Evolutionary conservation across 2,888 invertebrate species (phyloP), one percentile per base, ranked within the genome.

Genomic region (Drosophila conformis): DNA sequence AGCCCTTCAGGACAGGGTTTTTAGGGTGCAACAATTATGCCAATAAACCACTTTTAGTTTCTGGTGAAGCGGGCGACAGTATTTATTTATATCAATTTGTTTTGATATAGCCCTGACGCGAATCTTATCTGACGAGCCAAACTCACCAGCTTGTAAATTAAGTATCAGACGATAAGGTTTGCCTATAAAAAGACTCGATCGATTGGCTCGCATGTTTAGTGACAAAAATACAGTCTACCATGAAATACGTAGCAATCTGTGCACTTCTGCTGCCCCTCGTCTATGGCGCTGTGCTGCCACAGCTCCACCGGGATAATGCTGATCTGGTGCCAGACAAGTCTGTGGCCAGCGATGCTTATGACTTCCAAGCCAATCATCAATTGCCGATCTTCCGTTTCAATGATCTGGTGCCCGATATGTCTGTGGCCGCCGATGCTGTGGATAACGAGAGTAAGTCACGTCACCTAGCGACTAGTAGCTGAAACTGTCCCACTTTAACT

Each of bases 251-350:
- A 4, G 75, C 90, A 42, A 57, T 85, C 36, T 87, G 79, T 52
- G 80, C 82, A 7, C 70, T 85, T 27, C 73, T 85, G 25, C 60
- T 85, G 46, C 87, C 85, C 54, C 79, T 89, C 27, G 89, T 90
- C 75, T 85, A 74, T 57, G 83, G 86, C 36, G 81, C 83, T 18
- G 65, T 54, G 7, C 35, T 70, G 31, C 83, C 75, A 25, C 66
- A 48, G 51, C 27, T 51, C 1, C 36, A 53, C 42, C n/a, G 31
- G 25, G 61, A 59, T 8, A 49, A 60, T 36, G 31, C 59, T 8
- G 69, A 78, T 53, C 48, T 78, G 36, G 66, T 78, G 52, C 80
- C 82, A 10, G 79, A 80, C 11, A 78, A 70, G 77, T 75, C 83
- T 2, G 69, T 68, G 33, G 68, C 74, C 52, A 72, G 67, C 29